phyloP scores from a whole-genome alignment of 2,113 vertebrate species.

The Garra rufa region DNA sequence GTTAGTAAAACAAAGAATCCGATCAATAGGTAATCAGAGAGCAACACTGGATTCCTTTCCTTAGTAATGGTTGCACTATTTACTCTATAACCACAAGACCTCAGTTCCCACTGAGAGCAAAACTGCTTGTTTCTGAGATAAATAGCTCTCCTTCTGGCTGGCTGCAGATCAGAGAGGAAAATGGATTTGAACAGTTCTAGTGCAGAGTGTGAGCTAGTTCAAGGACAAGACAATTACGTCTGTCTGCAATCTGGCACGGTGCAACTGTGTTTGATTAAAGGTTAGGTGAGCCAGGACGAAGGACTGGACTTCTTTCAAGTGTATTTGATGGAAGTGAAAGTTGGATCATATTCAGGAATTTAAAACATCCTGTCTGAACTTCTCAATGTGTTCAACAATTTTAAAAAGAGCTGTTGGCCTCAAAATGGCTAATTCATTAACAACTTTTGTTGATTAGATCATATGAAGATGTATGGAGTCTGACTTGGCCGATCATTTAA shows the following conservation, averaged over 20 bases:
- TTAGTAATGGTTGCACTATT: slow-evolving; percentile 40
- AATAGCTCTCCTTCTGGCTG: slow-evolving; percentile 35
- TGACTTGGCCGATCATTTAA: not conserved
- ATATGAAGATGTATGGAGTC: not conserved
- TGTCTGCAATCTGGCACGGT: slow-evolving; percentile 23
- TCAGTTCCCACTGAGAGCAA: slow-evolving; percentile 7
- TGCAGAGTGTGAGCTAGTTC: not conserved
- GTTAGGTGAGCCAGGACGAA: slow-evolving; percentile 28
- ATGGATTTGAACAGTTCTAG: slow-evolving; percentile 30
- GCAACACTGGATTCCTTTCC: slow-evolving; percentile 33
- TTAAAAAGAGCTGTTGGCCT: not conserved
- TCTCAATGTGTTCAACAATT: not conserved
- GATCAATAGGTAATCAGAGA: slow-evolving; percentile 49
- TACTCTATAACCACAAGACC: slow-evolving; percentile 23
- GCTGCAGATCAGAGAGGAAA: not conserved
- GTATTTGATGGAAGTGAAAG: slow-evolving; percentile 4
- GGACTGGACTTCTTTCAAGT: slow-evolving; percentile 5
- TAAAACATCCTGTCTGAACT: not conserved
- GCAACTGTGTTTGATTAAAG: slow-evolving; percentile 35
- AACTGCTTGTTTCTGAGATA: slow-evolving; percentile 40
- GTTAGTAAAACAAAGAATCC: not conserved
- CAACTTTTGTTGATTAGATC: not conserved
- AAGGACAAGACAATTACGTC: slow-evolving; percentile 20
- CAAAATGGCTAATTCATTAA: slow-evolving; percentile 13
- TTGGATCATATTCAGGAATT: slow-evolving; percentile 25